Percentiles rank a stretch among this genome's conserved stretches.
These are phyloP conservation scores for Peromyscus californicus DNA, from an alignment of 2,113 vertebrate genomes.

Conservation along the genomic window DNA sequence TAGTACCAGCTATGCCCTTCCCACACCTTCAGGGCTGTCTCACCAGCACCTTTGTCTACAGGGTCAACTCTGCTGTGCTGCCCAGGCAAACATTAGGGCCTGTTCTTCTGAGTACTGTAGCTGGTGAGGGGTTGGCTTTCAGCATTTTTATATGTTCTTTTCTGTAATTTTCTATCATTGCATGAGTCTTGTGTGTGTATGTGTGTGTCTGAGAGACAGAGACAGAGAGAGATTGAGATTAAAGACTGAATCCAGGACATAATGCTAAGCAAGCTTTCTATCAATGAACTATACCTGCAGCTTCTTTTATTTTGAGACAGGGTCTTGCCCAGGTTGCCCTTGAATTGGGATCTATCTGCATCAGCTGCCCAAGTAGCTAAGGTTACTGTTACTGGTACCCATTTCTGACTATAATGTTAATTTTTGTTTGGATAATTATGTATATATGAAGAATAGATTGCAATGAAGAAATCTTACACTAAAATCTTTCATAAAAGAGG, in stretches of 20 bases:
- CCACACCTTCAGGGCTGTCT: background rate
- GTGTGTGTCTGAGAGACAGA: background rate
- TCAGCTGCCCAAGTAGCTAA: background rate
- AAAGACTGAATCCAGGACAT: background rate
- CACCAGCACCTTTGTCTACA: too few relatives aligned
- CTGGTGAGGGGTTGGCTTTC: background rate
- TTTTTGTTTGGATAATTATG: constrained; percentile 7
- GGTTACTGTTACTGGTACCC: background rate
- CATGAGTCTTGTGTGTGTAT: background rate
- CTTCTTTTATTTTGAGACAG: background rate
- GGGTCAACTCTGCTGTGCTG: background rate
- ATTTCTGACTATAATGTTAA: background rate
- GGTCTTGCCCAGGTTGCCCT: background rate
- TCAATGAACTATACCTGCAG: background rate
- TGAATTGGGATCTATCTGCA: background rate
- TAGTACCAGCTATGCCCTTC: background rate
- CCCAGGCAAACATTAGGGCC: background rate
- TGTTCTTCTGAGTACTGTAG: background rate
- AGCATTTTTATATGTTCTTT: background rate
- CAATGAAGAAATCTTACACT: background rate
- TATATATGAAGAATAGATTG: background rate
- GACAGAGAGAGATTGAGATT: background rate
- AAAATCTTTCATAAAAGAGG: background rate
- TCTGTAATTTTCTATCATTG: background rate
- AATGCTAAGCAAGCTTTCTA: background rate